These are phyloP conservation scores for Parthenolecanium corni DNA, from an alignment of 2,888 invertebrate genomes.

Conservation along the genomic window DNA sequence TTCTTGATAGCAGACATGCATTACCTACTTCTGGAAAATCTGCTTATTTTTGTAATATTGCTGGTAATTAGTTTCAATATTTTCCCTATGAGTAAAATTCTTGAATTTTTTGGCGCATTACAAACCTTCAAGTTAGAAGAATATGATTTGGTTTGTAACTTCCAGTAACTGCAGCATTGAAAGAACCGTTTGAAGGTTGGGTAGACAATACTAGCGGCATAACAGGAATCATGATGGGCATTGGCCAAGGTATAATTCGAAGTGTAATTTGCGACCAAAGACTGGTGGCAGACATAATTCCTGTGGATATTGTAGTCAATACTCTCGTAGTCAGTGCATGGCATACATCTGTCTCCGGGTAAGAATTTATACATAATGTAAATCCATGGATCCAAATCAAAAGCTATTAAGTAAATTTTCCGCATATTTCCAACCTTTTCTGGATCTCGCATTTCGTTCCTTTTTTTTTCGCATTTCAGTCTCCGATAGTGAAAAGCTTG, in stretches of 20 bases:
- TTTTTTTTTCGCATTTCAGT: no score
- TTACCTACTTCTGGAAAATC: no score
- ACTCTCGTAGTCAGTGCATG: slow-evolving; percentile 75
- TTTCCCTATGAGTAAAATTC: no score
- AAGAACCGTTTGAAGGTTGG: slow-evolving; percentile 45
- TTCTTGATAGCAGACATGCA: no score
- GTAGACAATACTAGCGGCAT: slow-evolving; percentile 51
- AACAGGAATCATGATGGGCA: slow-evolving; percentile 42
- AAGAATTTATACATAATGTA: not conserved
- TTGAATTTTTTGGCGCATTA: no score
- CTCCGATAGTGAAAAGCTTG: no score
- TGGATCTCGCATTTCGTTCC: not conserved
- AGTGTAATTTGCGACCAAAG: slow-evolving; percentile 61
- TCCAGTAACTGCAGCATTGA: slow-evolving; percentile 40
- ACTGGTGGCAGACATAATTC: slow-evolving; percentile 74
- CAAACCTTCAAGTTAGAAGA: no score
- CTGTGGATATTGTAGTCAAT: slow-evolving; percentile 85
- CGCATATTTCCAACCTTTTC: no score
- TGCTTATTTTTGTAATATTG: no score
- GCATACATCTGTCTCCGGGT: slow-evolving; percentile 47
- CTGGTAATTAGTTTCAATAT: no score
- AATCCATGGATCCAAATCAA: no score
- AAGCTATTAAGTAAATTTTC: no score
- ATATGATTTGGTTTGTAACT: not conserved
- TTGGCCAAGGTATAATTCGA: slow-evolving; percentile 64